phyloP scores from a whole-genome alignment of 2,888 invertebrate species.

The Lacanobia oleracea region DNA sequence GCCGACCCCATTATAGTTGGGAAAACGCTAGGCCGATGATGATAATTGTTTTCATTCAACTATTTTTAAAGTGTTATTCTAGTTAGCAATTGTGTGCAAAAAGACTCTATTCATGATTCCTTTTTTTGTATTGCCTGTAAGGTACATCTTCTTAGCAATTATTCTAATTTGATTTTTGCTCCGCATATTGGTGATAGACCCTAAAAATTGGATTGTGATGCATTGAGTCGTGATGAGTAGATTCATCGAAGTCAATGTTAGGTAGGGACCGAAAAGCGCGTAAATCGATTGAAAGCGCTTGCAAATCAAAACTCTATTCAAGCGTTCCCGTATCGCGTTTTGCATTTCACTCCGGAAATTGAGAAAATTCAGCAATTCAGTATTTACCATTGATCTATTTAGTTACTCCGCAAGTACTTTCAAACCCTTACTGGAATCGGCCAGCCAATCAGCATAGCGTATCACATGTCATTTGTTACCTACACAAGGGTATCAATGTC shows the following conservation, averaged over 20 bases:
- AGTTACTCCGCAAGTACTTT: constrained; percentile 7
- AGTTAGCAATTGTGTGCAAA: no score
- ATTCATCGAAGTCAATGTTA: neutral
- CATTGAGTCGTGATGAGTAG: neutral
- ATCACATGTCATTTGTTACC: constrained; percentile 60
- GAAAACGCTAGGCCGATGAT: no score
- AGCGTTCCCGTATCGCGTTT: neutral
- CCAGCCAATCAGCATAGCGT: constrained; percentile 46
- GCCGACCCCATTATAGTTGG: no score
- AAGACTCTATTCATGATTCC: no score
- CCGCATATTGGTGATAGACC: neutral
- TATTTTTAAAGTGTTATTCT: no score
- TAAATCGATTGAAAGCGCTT: constrained; percentile 6
- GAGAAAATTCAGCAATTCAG: neutral
- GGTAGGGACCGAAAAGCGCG: neutral
- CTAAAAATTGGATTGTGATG: no score
- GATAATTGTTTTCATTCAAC: neutral
- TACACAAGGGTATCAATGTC: constrained; percentile 59
- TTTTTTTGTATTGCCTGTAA: no score
- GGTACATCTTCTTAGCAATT: no score
- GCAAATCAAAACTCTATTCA: neutral
- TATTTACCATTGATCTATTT: neutral
- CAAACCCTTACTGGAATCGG: constrained; percentile 2
- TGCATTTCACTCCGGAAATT: constrained; percentile 1
- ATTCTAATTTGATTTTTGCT: neutral